A percentile compares a stretch with the other conserved stretches of the same genome.
These are phyloP conservation scores for Gavia stellata DNA, from an alignment of 2,113 vertebrate genomes.

Conservation along the genomic window DNA sequence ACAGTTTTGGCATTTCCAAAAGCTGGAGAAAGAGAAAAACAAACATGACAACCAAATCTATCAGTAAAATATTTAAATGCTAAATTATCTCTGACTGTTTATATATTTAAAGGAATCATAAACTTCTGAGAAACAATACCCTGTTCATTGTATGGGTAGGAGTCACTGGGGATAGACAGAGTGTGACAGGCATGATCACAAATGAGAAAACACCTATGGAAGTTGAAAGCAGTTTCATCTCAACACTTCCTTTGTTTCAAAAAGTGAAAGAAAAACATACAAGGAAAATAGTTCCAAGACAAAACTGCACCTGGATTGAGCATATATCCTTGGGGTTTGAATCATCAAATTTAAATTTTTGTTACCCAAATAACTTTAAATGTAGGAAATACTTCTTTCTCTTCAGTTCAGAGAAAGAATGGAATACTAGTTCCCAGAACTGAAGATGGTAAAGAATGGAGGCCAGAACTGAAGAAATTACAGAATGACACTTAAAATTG, in stretches of 20 bases:
- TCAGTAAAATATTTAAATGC: not conserved
- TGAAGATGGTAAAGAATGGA: not conserved
- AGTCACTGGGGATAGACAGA: not conserved
- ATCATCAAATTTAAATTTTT: not conserved
- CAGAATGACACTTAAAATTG: not conserved
- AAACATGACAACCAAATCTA: not conserved
- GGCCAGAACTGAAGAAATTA: not conserved
- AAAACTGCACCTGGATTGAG: not conserved
- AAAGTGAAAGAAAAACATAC: not conserved
- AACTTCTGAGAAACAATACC: not conserved
- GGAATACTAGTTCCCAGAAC: not conserved
- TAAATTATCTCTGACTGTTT: not conserved
- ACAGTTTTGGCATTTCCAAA: constrained; percentile 99
- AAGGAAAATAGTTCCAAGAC: not conserved
- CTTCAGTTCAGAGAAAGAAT: not conserved
- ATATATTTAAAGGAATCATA: not conserved
- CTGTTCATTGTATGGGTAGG: not conserved
- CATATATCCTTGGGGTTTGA: not conserved
- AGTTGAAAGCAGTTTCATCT: not conserved
- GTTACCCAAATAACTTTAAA: not conserved
- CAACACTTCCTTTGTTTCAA: not conserved
- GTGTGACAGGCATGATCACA: not conserved
- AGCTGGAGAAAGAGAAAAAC: constrained; percentile 74
- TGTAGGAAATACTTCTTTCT: not conserved
- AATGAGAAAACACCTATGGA: not conserved